phyloP scores from a whole-genome alignment of 1,140 invertebrate genomes.

The Caenorhabditis remanei region DNA sequence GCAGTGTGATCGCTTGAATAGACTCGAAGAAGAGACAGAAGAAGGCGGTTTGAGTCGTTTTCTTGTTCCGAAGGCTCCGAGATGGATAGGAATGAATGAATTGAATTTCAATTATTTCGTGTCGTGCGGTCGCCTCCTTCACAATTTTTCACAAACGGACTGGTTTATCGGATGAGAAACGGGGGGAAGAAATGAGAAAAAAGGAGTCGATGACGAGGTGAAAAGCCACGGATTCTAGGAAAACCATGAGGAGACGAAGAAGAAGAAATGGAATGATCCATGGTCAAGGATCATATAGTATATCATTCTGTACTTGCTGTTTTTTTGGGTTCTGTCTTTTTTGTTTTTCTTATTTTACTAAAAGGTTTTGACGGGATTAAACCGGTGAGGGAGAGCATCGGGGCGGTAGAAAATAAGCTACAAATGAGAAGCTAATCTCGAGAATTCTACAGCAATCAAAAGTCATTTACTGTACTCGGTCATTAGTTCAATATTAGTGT shows the following conservation, averaged over 20 bases:
- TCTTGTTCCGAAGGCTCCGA: not conserved
- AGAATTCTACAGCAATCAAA: no score
- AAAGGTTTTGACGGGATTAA: not conserved
- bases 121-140: not conserved
- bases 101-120: slow-evolving; percentile 52
- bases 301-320: not conserved
- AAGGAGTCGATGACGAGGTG: not conserved
- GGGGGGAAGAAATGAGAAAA: not conserved
- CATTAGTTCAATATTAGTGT: no score
- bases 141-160: slow-evolving; percentile 18
- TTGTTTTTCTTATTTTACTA: not conserved
- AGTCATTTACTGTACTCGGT: no score
- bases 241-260: not conserved
- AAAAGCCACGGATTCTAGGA: not conserved
- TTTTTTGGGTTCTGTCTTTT: not conserved
- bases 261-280: not conserved
- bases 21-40: not conserved
- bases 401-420: not conserved
- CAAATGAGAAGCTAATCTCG: no score
- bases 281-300: not conserved
- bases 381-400: not conserved
- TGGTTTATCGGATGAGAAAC: slow-evolving; percentile 31
- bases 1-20: slow-evolving; percentile 48
- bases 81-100: slow-evolving; percentile 14
- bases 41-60: not conserved